These are phyloP conservation scores for Coelopa frigida DNA, from an alignment of 1,140 invertebrate species.

Conservation along the genomic window DNA sequence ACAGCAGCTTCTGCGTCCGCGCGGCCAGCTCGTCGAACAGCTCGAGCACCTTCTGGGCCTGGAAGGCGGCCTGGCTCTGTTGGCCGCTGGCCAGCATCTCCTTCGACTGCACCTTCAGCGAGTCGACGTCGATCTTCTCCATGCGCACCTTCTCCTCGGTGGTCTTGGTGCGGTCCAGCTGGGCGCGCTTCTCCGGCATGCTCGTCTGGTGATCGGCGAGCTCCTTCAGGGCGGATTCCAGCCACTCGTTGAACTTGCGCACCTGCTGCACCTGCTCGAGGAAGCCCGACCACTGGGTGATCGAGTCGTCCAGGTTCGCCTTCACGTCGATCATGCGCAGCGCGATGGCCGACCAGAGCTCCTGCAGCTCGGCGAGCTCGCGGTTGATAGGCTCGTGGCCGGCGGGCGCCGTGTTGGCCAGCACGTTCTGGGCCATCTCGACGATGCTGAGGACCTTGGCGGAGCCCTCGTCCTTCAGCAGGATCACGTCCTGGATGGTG, in stretches of 20 bases:
- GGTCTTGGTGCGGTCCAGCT: conserved; percentile 76
- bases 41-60: conserved; percentile 77
- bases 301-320: conserved; percentile 77
- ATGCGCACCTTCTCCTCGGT: conserved; percentile 83
- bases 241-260: conserved; percentile 71
- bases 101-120: conserved; percentile 74
- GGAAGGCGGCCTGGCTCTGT: conserved; percentile 69
- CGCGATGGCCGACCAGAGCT: conserved; percentile 80
- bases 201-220: conserved; percentile 68
- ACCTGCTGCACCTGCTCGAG: conserved; percentile 80
- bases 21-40: conserved; percentile 68
- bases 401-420: conserved; percentile 82
- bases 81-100: conserved; percentile 81
- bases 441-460: conserved; percentile 77
- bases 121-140: conserved; percentile 88
- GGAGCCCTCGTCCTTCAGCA: conserved; percentile 87
- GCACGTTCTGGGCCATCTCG: conserved; percentile 82
- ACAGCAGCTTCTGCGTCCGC: conserved; percentile 63
- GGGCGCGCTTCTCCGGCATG: conserved; percentile 75
- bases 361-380: conserved; percentile 73
- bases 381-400: conserved; percentile 84
- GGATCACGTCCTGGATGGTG: conserved; percentile 74
- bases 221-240: conserved; percentile 66
- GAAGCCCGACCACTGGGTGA: conserved; percentile 83
- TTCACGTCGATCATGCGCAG: conserved; percentile 86